Base-by-base conservation (phyloP, 2,113 vertebrate species). In the Sceloporus undulatus region DNA sequence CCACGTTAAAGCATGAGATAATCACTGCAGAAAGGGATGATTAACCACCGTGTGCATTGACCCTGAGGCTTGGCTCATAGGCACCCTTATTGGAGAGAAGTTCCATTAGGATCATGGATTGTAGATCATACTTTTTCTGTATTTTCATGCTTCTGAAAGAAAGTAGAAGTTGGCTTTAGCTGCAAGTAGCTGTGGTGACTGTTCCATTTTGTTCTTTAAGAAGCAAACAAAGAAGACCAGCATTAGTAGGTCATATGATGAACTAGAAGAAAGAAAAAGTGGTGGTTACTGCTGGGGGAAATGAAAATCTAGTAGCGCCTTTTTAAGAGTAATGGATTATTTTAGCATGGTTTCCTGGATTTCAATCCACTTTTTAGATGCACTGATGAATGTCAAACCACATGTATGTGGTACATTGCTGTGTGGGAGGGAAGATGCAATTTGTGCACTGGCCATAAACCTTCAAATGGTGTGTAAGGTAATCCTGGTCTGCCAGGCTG, bases 1-100 rank as follows among this genome's bases (percentile, higher is more conserved):
- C 42, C 76, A 79, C 7, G 54, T 78, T 42, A 56, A 83, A 83
- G 71, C n/a, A 74, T 74, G n/a, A 29, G 71, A 38, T 74, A 74
- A 52, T 83, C 5, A 29, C 40, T 65, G 14, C 42, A 48, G 25
- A 52, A 79, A 79, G 34, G 23, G 29, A 25, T 27, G 34, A 70
- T 34, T 70, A 78, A 52, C 38, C 9, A 79, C 10, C 29, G 23
- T 16, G n/a, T 79, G 18, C 25, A 68, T 25, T 38, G 34, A 19
- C 38, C 52, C 56, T 65, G 29, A 25, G n/a, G n/a, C n/a, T 34
- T 87, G 52, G 29, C 34, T 54, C 52, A 19, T 34, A 84, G 18
- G 40, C 25, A 10, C 23, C 18, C 48, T 68, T 70, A 79, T 27
- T 59, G 66, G 52, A 29, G 9, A 54, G 4, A 40, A 73, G 74